These are phyloP conservation scores for Desmodus rotundus DNA, from an alignment of 2,113 vertebrate genomes.

Conservation along the genomic window DNA sequence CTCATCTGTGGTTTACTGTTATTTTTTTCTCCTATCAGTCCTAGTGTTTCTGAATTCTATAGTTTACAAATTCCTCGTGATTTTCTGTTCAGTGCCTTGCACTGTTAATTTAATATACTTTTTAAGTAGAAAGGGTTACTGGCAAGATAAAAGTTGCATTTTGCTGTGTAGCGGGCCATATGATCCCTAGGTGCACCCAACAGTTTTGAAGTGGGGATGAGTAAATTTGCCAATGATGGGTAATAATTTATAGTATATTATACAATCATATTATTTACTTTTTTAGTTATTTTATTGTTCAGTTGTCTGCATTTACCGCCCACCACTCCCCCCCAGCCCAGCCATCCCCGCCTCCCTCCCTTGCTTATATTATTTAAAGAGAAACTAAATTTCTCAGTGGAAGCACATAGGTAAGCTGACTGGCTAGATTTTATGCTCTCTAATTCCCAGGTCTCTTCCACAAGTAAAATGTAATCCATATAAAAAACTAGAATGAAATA, in stretches of 20 bases:
- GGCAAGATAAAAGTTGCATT: not conserved
- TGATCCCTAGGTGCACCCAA: not conserved
- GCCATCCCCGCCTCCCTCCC: too few species aligned
- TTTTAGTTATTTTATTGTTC: too few species aligned
- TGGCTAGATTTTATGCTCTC: not conserved
- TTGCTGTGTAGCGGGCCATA: not conserved
- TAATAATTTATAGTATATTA: not conserved
- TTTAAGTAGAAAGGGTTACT: not conserved
- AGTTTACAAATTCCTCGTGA: not conserved
- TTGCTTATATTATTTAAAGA: not conserved
- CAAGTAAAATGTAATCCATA: not conserved
- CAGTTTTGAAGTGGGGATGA: not conserved
- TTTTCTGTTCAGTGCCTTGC: not conserved
- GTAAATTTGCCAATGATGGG: not conserved
- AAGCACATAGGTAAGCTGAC: not conserved
- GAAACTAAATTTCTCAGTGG: not conserved
- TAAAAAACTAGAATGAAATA: not conserved
- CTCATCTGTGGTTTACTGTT: not conserved
- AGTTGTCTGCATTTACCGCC: too few species aligned
- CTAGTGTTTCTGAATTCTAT: not conserved
- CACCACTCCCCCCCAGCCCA: too few species aligned
- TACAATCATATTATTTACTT: not conserved
- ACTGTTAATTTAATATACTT: not conserved
- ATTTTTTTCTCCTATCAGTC: not conserved
- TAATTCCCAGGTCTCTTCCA: not conserved